Evolutionary conservation across 2,113 vertebrate genomes (phyloP).

Genomic region (Thalassoma bifasciatum): DNA sequence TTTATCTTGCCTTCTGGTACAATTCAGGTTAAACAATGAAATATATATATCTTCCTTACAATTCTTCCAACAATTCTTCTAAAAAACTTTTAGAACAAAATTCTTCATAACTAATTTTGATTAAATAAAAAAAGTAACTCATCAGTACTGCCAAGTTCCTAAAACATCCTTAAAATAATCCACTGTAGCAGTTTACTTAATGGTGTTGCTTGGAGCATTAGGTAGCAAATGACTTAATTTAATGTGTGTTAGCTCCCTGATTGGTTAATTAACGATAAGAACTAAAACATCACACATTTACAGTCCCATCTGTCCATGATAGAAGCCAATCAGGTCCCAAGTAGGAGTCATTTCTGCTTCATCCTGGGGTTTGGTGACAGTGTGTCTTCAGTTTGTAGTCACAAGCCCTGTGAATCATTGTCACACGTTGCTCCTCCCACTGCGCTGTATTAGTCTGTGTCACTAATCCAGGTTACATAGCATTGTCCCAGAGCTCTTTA

Average conservation of each 20-base stretch:
- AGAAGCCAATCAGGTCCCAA: background rate
- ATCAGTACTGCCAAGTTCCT: too few species aligned
- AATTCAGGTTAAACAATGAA: too few species aligned
- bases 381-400: background rate
- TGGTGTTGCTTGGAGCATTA: constrained; percentile 8
- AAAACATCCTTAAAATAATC: background rate
- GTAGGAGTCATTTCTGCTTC: background rate
- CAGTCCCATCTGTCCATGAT: background rate
- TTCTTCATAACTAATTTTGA: too few species aligned
- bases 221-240: constrained; percentile 15
- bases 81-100: too few species aligned
- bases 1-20: too few species aligned
- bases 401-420: background rate
- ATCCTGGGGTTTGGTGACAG: constrained; percentile 14
- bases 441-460: background rate
- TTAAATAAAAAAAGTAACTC: too few species aligned
- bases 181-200: background rate
- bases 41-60: too few species aligned
- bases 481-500: constrained; percentile 6
- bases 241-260: constrained; percentile 8
- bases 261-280: background rate
- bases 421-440: constrained; percentile 13
- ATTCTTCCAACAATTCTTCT: too few species aligned
- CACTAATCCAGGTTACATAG: constrained; percentile 54
- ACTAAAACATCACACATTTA: background rate